A percentile compares a stretch with the other conserved stretches of the same genome.
phyloP scores from a whole-genome alignment of 2,888 invertebrate species.

The Dorcus parallelipipedus region DNA sequence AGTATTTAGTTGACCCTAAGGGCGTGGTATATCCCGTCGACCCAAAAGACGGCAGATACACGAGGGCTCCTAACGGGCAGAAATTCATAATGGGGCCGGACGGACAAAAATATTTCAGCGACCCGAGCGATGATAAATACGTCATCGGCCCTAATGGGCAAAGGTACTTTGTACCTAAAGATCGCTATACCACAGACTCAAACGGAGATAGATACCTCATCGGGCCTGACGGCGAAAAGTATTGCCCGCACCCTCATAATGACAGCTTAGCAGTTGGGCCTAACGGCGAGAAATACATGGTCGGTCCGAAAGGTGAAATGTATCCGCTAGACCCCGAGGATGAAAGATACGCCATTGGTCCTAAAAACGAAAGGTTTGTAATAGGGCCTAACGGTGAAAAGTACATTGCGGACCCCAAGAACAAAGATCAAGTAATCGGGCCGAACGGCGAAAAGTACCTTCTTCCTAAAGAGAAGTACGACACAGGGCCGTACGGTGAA shows the following conservation, averaged over 20 bases:
- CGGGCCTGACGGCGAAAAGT: constrained; percentile 15
- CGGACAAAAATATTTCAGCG: constrained; percentile 11
- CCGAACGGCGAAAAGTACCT: constrained; percentile 16
- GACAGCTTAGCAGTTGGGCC: constrained; percentile 13
- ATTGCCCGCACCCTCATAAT: constrained; percentile 9
- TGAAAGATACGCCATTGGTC: constrained; percentile 10
- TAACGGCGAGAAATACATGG: constrained; percentile 8
- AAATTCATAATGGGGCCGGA: constrained; percentile 10
- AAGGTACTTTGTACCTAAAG: constrained; percentile 11
- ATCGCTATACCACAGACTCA: constrained; percentile 9
- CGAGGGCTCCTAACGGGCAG: constrained; percentile 8
- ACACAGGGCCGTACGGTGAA: constrained; percentile 9
- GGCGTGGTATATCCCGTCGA: constrained; percentile 13
- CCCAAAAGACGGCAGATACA: constrained; percentile 12
- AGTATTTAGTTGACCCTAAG: constrained; percentile 8
- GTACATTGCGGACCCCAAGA: constrained; percentile 13
- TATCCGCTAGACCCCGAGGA: constrained; percentile 10
- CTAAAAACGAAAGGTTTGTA: constrained; percentile 1
- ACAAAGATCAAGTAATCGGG: constrained; percentile 9
- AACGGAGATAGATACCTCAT: constrained; percentile 11
- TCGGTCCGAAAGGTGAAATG: constrained; percentile 6
- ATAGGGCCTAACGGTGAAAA: constrained; percentile 12
- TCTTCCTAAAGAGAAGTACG: constrained; percentile 16
- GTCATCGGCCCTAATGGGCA: constrained; percentile 9
- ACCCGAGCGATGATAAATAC: constrained; percentile 12